Percentiles rank a stretch among this genome's conserved stretches.
phyloP scores from a whole-genome alignment of 2,888 invertebrate species.

The Cerceris rybyensis region DNA sequence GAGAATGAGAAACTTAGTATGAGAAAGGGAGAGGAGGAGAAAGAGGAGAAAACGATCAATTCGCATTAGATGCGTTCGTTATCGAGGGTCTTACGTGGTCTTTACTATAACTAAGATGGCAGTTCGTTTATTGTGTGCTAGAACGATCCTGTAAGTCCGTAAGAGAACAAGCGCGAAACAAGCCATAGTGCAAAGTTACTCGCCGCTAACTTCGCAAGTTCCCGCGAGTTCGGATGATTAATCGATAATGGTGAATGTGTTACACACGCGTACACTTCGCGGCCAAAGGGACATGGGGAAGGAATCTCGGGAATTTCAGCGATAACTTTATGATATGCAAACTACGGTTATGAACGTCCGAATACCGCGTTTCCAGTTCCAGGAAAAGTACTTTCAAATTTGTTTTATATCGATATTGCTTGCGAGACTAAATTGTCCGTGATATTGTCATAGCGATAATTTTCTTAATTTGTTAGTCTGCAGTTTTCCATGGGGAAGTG shows the following conservation, averaged over 20 bases:
- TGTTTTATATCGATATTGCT: too few relatives aligned
- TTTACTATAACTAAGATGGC: conserved; percentile 9
- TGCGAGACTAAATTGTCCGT: too few relatives aligned
- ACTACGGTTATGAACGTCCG: too few relatives aligned
- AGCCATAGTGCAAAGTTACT: conserved; percentile 46
- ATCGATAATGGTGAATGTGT: conserved; percentile 48
- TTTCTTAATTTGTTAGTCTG: too few relatives aligned
- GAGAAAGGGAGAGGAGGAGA: conserved; percentile 27
- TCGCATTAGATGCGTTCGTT: background rate
- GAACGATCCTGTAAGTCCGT: conserved; percentile 16
- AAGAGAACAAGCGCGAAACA: conserved; percentile 14
- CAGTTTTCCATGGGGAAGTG: too few relatives aligned
- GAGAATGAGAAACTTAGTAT: conserved; percentile 14
- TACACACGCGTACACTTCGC: conserved; percentile 13
- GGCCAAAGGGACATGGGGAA: background rate
- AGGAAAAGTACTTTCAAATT: too few relatives aligned
- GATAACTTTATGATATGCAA: too few relatives aligned
- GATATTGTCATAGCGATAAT: too few relatives aligned
- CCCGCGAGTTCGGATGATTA: conserved; percentile 49
- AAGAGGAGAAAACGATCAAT: conserved; percentile 44
- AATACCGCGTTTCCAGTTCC: too few relatives aligned
- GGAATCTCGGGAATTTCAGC: too few relatives aligned
- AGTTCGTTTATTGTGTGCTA: conserved; percentile 32
- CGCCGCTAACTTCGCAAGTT: conserved; percentile 37
- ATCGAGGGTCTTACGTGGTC: conserved; percentile 5